Conservation (phyloP, 2,113 vertebrate species). For the Pterocles burchelli region DNA sequence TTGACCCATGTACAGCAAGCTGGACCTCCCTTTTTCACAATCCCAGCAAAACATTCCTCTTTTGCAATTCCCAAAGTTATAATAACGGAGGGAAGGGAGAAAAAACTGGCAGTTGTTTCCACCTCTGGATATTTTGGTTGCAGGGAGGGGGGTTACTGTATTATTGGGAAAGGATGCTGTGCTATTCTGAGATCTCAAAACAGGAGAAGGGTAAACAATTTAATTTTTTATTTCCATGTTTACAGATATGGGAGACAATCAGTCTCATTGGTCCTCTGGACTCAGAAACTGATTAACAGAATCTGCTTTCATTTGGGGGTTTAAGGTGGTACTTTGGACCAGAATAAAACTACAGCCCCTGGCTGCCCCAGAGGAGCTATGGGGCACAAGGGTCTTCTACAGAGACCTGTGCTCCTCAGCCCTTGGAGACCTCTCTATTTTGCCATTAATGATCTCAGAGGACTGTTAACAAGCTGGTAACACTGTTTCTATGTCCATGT, state of each 20-base stretch:
- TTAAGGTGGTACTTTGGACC: neutral
- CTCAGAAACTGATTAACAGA: neutral
- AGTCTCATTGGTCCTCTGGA: neutral
- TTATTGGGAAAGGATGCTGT: neutral
- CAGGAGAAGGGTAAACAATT: neutral
- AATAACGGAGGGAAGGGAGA: constrained; percentile 21
- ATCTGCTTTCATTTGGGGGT: neutral
- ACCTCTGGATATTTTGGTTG: constrained; percentile 12
- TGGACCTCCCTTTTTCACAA: neutral
- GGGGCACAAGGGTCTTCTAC: neutral
- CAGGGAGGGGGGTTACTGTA: neutral
- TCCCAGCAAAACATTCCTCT: neutral
- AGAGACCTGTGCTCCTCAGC: neutral
- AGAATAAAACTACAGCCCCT: neutral
- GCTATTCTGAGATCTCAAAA: constrained; percentile 36
- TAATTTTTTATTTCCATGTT: neutral
- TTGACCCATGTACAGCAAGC: neutral
- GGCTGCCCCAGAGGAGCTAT: fast-evolving
- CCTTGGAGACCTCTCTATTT: neutral
- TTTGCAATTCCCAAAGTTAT: neutral
- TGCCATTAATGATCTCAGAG: neutral
- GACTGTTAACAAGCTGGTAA: neutral
- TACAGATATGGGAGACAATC: neutral
- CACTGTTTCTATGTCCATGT: neutral
- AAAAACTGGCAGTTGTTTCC: constrained; percentile 15